Evolutionary conservation across 2,113 vertebrate genomes (phyloP), one percentile per base, ranked within the genome.

Genomic region (Crotalus tigris): DNA sequence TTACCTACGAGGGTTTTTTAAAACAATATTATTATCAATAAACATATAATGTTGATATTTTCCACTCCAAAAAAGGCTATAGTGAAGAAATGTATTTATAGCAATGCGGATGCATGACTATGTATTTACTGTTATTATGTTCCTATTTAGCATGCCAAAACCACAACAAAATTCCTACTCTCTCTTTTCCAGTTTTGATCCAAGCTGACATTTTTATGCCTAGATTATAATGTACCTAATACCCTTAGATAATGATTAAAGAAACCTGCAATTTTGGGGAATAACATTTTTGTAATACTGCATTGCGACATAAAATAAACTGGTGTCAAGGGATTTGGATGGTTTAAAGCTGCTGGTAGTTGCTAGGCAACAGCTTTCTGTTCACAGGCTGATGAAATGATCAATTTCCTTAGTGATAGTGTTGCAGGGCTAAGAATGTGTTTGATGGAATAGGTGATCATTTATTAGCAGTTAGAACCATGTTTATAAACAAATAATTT

Each of bases 291-390:
- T 54, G 44, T 85, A 91, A 49, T 4, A 57, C 59, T 21, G 46
- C 92, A 81, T 0, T 0, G 44, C 0, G 0, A 33, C 0, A 1
- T 33, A 33, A 93, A 61, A 55, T 59, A 53, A 2, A 0, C 0
- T 29, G 0, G 2, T 26, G 15, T 46, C 11, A 0, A 11, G 0
- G 0, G 44, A 53, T 29, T 26, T 85, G 90, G 59, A 88, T 85
- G 69, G 19, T 39, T 81, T 92, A 93, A 85, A 87, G 51, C 26
- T 94, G 21, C 0, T 0, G 54, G 12, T 2, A 3, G 19, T 94
- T 17, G 0, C 39, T 0, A 2, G 57, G 75, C 53, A 51, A 87
- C 54, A 0, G 0, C 4, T 29, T 89, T 81, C 59, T 94, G 55
- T 75, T 57, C 39, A 93, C 0, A 17, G 15, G 12, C 85, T 58